These are phyloP conservation scores for Platichthys flesus DNA, from an alignment of 2,113 vertebrate genomes.

Conservation along the genomic window DNA sequence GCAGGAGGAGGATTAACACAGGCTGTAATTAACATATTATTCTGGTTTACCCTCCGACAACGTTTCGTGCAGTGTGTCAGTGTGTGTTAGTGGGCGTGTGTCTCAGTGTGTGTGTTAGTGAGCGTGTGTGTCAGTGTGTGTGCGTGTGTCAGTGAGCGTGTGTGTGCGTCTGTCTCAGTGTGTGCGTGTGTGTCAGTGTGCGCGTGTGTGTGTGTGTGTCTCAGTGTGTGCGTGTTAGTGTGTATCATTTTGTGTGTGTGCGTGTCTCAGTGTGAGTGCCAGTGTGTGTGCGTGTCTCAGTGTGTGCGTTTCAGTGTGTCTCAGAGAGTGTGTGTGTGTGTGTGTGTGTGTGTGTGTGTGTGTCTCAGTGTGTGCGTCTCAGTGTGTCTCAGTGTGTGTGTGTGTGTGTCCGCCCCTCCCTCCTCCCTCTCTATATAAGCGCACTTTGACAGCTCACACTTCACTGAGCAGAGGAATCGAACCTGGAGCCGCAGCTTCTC, in stretches of 20 bases:
- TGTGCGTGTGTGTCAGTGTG: not conserved
- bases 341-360: conserved; percentile 13
- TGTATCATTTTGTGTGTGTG: conserved; percentile 3
- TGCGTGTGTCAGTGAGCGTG: not conserved
- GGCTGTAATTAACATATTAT: not conserved
- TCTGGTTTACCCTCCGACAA: not conserved
- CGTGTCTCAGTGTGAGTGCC: conserved; percentile 19
- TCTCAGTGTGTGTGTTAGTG: not conserved
- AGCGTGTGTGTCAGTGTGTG: conserved; percentile 8
- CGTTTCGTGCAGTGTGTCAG: not conserved
- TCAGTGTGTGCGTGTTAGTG: conserved; percentile 8
- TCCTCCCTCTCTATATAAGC: conserved; percentile 49
- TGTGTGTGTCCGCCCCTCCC: conserved; percentile 34
- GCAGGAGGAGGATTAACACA: not conserved
- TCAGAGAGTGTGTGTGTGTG: conserved; percentile 14
- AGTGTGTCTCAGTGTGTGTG: conserved; percentile 3
- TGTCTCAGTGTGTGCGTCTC: conserved; percentile 9
- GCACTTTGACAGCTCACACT: conserved; percentile 57
- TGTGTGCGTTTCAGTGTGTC: not conserved
- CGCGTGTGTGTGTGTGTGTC: not conserved
- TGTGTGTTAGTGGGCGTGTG: conserved; percentile 13
- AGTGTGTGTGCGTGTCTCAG: conserved; percentile 13
- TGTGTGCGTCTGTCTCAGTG: conserved; percentile 17
- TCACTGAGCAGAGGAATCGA: conserved; percentile 41
- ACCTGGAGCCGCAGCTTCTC: not conserved